Percentiles rank a stretch among this genome's conserved stretches.
Evolutionary conservation across 2,888 invertebrate species (phyloP).

Genomic region (Polydrusus cervinus): DNA sequence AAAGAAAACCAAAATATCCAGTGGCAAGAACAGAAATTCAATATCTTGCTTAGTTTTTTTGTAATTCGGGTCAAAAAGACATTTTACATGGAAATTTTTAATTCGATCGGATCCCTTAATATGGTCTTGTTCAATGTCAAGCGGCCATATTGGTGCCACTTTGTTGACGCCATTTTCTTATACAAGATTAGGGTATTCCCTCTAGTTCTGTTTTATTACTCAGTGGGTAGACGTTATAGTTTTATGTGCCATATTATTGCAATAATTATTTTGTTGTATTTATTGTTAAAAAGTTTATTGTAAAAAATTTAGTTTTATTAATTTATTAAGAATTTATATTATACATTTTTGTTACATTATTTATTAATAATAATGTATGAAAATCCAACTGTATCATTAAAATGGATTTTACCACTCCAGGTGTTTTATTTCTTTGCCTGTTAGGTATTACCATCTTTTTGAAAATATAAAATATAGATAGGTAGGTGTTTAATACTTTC

Average conservation of each 20-base stretch:
- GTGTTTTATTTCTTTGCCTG: conserved; percentile 15
- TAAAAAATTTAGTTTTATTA: conserved; percentile 32
- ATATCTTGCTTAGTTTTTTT: too few relatives aligned
- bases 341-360: conserved; percentile 18
- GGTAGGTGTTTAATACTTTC: too few relatives aligned
- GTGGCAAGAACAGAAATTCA: too few relatives aligned
- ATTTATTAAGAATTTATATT: conserved; percentile 35
- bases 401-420: conserved; percentile 2
- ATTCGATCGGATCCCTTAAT: too few relatives aligned
- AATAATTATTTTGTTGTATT: conserved; percentile 41
- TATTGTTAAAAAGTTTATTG: conserved; percentile 40
- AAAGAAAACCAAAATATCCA: too few relatives aligned
- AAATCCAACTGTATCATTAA: conserved; percentile 19
- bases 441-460: not conserved
- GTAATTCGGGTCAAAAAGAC: too few relatives aligned
- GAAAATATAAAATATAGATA: conserved; percentile 1
- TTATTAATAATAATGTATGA: conserved; percentile 15
- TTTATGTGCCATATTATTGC: conserved; percentile 41
- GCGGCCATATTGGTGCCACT: too few relatives aligned
- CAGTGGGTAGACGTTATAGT: not conserved
- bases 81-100: too few relatives aligned
- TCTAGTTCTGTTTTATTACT: too few relatives aligned
- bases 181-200: too few relatives aligned
- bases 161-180: too few relatives aligned
- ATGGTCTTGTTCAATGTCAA: too few relatives aligned